These are phyloP conservation scores for Hypocryptadius cinnamomeus DNA, from an alignment of 2,113 vertebrate species.

Conservation along the genomic window DNA sequence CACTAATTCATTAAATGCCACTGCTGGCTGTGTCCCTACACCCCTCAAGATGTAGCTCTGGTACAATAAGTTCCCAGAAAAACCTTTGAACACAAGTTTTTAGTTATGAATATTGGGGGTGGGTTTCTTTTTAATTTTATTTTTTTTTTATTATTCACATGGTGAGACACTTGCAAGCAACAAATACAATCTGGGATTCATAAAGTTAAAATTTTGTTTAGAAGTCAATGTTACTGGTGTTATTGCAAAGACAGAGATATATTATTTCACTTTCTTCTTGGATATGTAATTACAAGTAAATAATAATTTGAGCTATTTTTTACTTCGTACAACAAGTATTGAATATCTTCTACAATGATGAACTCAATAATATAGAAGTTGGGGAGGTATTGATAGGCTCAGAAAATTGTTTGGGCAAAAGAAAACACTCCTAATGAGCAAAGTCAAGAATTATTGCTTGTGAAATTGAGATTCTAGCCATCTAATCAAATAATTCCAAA, in stretches of 20 bases:
- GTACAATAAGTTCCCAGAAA: background rate
- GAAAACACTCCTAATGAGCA: background rate
- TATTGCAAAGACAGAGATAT: background rate
- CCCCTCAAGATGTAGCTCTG: background rate
- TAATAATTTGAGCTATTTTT: background rate
- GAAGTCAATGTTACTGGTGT: background rate
- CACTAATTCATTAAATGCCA: background rate
- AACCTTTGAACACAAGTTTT: background rate
- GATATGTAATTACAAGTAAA: background rate
- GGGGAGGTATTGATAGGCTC: background rate
- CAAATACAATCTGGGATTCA: background rate
- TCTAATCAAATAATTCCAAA: background rate
- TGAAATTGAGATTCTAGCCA: background rate
- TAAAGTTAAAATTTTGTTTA: background rate
- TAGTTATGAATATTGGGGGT: background rate
- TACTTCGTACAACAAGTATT: background rate
- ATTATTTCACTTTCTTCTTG: background rate
- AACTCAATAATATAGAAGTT: background rate
- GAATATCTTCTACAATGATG: background rate
- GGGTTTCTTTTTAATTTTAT: accelerated
- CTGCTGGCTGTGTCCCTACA: background rate
- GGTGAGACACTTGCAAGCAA: background rate
- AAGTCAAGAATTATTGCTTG: background rate
- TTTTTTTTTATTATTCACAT: background rate
- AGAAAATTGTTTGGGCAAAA: background rate